A percentile compares a stretch with the other conserved stretches of the same genome.
These are phyloP conservation scores for Sebastes jordani DNA, from an alignment of 2,797 vertebrate genomes.

Conservation along the genomic window DNA sequence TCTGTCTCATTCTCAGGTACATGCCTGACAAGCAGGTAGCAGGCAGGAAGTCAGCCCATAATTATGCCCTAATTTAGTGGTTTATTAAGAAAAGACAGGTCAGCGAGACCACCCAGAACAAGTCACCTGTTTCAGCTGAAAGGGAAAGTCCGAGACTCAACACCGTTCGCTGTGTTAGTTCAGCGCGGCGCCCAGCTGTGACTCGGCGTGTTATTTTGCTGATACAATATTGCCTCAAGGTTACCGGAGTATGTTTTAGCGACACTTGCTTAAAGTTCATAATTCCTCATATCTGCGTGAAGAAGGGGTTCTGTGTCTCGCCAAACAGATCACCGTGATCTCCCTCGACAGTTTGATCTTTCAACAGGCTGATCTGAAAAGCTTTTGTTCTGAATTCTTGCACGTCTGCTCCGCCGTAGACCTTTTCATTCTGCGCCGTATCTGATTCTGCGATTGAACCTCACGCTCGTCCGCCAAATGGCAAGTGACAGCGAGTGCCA, in stretches of 20 bases:
- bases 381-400: conserved; percentile 59
- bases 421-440: not conserved
- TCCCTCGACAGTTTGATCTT: conserved; percentile 40
- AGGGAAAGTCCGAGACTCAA: conserved; percentile 28
- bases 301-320: conserved; percentile 27
- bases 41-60: conserved; percentile 26
- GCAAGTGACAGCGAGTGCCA: conserved; percentile 73
- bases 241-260: conserved; percentile 23
- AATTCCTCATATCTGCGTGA: conserved; percentile 13
- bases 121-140: conserved; percentile 61
- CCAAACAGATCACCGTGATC: conserved; percentile 36
- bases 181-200: conserved; percentile 47
- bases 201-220: conserved; percentile 36
- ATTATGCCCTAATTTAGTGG: conserved; percentile 30
- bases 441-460: conserved; percentile 55
- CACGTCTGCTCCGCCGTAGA: conserved; percentile 26
- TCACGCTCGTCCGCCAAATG: conserved; percentile 54
- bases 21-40: conserved; percentile 21
- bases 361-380: conserved; percentile 15
- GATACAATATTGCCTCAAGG: conserved; percentile 39
- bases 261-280: conserved; percentile 3
- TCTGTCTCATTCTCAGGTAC: not conserved
- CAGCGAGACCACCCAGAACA: conserved; percentile 62
- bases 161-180: conserved; percentile 20
- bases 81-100: conserved; percentile 51